Conservation (phyloP, 1,140 invertebrate species). For the Coptotermes formosanus region DNA sequence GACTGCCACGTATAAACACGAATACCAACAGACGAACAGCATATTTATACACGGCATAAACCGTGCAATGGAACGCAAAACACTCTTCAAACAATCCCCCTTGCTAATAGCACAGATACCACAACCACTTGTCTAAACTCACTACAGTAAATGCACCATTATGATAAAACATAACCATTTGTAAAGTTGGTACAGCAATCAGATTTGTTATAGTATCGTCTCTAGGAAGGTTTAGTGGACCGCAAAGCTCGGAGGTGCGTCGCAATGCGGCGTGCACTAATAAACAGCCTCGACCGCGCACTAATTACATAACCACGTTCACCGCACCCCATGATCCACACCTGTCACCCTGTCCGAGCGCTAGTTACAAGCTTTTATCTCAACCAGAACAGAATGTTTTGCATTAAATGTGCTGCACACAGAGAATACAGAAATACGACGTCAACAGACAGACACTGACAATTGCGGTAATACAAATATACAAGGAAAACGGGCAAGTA, state of each 20-base stretch:
- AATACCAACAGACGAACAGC: background rate
- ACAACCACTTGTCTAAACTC: background rate
- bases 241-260: slow-evolving; percentile 4
- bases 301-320: slow-evolving; percentile 5
- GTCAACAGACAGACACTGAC: no score
- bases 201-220: background rate
- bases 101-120: background rate
- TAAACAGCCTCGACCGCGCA: background rate
- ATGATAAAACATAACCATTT: background rate
- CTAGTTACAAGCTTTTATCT: background rate
- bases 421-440: no score
- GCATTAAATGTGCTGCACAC: background rate
- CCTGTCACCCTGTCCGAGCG: background rate
- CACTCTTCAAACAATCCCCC: background rate
- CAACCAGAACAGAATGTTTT: background rate
- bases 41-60: background rate
- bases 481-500: no score
- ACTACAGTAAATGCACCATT: background rate
- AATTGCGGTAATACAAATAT: no score
- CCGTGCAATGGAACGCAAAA: background rate
- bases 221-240: background rate
- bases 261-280: slow-evolving; percentile 8
- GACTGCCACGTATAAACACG: background rate
- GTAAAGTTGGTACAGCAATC: background rate
- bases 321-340: background rate